Base-by-base conservation (phyloP, 2,888 invertebrate genomes). In the Eugnorisma glareosa region DNA sequence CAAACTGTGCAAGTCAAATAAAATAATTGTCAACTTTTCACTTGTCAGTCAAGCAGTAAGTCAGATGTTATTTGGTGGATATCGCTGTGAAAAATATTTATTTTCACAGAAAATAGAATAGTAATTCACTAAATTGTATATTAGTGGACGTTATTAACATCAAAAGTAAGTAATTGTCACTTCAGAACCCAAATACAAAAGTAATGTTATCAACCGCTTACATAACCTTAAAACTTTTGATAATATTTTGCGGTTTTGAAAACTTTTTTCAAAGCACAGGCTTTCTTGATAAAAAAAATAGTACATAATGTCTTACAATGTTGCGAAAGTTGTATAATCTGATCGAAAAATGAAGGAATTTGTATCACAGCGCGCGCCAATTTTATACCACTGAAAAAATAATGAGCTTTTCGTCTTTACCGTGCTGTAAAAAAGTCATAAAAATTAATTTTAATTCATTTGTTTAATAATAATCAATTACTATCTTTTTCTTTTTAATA, bases 201-300 rank as follows among this genome's bases (percentile, higher is more conserved):
- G 1, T 11, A 48, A 37, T 45, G 31, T n/a, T 31, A 64, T 54
- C 54, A 45, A 48, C 57, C 69, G 66, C 79, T 86, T 86, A 88
- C 64, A 88, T 86, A 86, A 86, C 89, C 83, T 88, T 73, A 79
- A 87, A 80, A 80, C 1, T 70, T 35, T 28, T 37, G 31, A 43
- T 40, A 43, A 43, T 8, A 48, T 48, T 82, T 64, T 43, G 15
- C 28, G 40, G 15, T 57, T 37, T 40, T 28, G 1, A 31, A 54
- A 48, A 35, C 13, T 57, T 43, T 15, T 64, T n/a, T 24, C 28
- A 15, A 40, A 76, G 10, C 1, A 28, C 6, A 68, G 10, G 21
- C 28, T 28, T 66, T n/a, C 35, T 31, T 45, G 4, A n/a, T 13
- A 31, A 18, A 24, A 21, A 63, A 28, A 24, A 18, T 40, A 21